Conservation (phyloP, 30 jellyfish, hydroid and myxozoan genomes). For the Cassiopea xamachana region DNA sequence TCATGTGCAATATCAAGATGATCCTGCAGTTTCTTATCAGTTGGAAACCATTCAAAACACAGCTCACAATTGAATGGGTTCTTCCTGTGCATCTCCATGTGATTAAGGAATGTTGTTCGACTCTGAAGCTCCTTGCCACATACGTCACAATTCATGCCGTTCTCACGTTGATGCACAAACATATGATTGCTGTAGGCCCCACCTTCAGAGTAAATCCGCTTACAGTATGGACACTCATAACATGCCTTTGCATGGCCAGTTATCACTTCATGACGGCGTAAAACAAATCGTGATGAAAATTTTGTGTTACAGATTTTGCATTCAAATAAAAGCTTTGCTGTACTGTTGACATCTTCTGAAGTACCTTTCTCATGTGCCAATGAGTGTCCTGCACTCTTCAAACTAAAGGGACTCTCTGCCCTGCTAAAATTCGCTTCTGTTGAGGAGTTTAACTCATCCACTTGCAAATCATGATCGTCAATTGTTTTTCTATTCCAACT, state of each 20-base stretch:
- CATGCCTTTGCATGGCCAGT: slow-evolving; percentile 59
- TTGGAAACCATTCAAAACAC: slow-evolving; percentile 50
- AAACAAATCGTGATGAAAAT: slow-evolving; percentile 32
- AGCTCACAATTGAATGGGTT: slow-evolving; percentile 44
- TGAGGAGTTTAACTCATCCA: neutral
- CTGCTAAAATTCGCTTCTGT: neutral
- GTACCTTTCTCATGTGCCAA: neutral
- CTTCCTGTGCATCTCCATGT: slow-evolving; percentile 37
- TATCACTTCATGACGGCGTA: slow-evolving; percentile 51
- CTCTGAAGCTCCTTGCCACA: slow-evolving; percentile 53
- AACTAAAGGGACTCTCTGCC: neutral
- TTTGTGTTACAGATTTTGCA: slow-evolving; percentile 40
- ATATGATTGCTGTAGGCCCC: slow-evolving; percentile 52
- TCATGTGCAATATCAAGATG: slow-evolving; percentile 42
- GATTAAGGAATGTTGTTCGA: slow-evolving; percentile 45
- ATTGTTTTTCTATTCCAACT: neutral
- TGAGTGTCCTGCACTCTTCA: neutral
- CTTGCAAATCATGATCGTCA: neutral
- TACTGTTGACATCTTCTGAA: neutral
- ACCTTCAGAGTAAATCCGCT: slow-evolving; percentile 47
- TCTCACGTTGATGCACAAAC: slow-evolving; percentile 58
- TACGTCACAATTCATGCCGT: slow-evolving; percentile 54
- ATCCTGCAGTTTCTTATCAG: slow-evolving; percentile 14
- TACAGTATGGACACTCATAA: slow-evolving; percentile 54
- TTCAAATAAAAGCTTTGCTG: neutral